Evolutionary conservation across 2,113 vertebrate genomes (phyloP), one percentile per base, ranked within the genome.

Genomic region (Camelus dromedarius): DNA sequence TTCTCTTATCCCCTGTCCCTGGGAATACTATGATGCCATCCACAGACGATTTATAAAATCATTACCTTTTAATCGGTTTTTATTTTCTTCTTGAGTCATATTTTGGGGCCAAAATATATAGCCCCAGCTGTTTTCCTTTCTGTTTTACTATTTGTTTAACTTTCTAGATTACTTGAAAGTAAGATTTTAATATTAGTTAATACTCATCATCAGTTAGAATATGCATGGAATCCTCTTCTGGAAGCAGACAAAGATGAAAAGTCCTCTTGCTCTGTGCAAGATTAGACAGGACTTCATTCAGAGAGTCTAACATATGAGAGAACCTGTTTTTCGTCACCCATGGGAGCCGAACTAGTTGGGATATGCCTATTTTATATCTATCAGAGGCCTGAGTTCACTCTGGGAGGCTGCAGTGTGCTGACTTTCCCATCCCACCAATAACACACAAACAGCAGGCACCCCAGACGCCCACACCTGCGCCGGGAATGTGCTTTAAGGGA

Each of bases 71-170:
- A 48, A 66, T 69, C 46, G 0, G 10, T 24, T 89, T 89, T 64
- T 60, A 58, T 89, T 96, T 92, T 35, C 54, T 60, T 92, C 26
- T 26, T 20, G 20, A 84, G 76, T 97, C 70, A 56, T 56, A 38
- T 0, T 85, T 54, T 50, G 30, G 72, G 70, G 70, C 84, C 35
- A 89, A 70, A 76, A 30, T 42, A 83, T 4, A 70, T 0, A 88
- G 12, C 1, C 5, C 16, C 3, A 77, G 13, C 28, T 73, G 5
- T 54, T 96, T 72, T 48, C 46, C 91, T 94, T 88, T 83, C 30
- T 20, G 26, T 42, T n/a, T 93, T 90, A 97, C 60, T 66, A 82
- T 48, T 19, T 14, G 81, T 30, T 96, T 79, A 82, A 86, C 54
- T 80, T 96, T 58, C 28, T 48, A 60, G 58, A 87, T 52, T 75